These are phyloP conservation scores for Asbolus verrucosus DNA, from an alignment of 1,140 invertebrate species.

Conservation along the genomic window DNA sequence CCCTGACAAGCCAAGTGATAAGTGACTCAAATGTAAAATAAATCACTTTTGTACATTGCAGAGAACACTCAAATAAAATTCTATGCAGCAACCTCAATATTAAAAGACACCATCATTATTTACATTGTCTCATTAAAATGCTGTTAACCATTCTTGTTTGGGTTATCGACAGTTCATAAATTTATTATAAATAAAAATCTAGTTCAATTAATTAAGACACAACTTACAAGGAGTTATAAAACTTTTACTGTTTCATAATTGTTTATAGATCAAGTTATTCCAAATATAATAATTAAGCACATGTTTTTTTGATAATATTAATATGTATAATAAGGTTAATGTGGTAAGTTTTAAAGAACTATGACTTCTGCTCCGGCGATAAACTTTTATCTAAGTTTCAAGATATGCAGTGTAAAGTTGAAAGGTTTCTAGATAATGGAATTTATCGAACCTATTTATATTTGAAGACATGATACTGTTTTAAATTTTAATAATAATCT, in stretches of 20 bases:
- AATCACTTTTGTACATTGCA: too few species aligned
- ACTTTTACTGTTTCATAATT: conserved; percentile 29
- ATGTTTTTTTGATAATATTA: conserved; percentile 20
- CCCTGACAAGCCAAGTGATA: too few species aligned
- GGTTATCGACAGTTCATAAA: not conserved
- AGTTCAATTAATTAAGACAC: conserved; percentile 2
- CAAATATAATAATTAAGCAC: conserved; percentile 17
- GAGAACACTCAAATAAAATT: too few species aligned
- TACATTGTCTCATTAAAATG: too few species aligned
- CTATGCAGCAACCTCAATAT: too few species aligned
- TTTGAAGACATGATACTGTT: conserved; percentile 13
- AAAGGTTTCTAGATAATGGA: conserved; percentile 18
- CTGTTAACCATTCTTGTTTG: too few species aligned
- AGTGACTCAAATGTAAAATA: too few species aligned
- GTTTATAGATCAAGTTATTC: conserved; percentile 12
- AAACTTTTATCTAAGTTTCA: conserved; percentile 15
- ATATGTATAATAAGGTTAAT: conserved; percentile 25
- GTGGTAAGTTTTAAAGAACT: conserved; percentile 25
- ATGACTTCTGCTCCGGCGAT: conserved; percentile 29
- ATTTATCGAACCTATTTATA: conserved; percentile 29
- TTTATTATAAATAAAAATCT: conserved; percentile 5
- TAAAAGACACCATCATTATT: too few species aligned
- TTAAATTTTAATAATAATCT: conserved; percentile 8
- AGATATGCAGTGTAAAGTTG: conserved; percentile 28
- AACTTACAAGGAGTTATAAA: not conserved